Percentiles rank a stretch among this genome's conserved stretches.
These are phyloP conservation scores for Butorides virescens DNA, from an alignment of 2,113 vertebrate species.

Conservation along the genomic window DNA sequence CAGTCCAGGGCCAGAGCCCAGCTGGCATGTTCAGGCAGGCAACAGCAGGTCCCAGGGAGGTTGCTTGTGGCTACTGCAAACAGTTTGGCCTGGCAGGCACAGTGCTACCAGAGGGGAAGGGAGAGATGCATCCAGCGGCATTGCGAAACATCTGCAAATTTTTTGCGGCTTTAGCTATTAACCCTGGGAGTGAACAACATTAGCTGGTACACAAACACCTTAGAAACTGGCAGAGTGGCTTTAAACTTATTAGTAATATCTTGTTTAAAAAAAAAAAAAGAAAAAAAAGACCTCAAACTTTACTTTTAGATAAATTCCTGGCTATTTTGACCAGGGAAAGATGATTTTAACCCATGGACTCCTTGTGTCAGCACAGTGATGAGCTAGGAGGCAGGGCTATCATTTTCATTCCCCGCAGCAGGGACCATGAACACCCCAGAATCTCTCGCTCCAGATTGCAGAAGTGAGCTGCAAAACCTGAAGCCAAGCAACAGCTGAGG, in stretches of 20 bases:
- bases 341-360: not conserved
- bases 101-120: not conserved
- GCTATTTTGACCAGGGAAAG: not conserved
- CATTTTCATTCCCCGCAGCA: not conserved
- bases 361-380: not conserved
- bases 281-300: not conserved
- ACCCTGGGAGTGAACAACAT: not conserved
- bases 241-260: not conserved
- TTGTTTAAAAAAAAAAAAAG: not conserved
- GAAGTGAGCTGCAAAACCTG: not conserved
- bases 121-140: accelerated
- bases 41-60: not conserved
- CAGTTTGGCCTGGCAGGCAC: not conserved
- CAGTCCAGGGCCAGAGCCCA: not conserved
- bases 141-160: not conserved
- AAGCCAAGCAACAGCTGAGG: not conserved
- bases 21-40: not conserved
- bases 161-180: not conserved
- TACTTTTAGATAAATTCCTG: not conserved
- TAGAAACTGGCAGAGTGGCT: not conserved
- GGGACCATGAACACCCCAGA: not conserved
- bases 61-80: not conserved
- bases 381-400: not conserved
- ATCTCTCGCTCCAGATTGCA: not conserved
- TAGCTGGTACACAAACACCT: not conserved